Evolutionary conservation across 2,797 vertebrate species (phyloP).

Genomic region (Echeneis naucrates): DNA sequence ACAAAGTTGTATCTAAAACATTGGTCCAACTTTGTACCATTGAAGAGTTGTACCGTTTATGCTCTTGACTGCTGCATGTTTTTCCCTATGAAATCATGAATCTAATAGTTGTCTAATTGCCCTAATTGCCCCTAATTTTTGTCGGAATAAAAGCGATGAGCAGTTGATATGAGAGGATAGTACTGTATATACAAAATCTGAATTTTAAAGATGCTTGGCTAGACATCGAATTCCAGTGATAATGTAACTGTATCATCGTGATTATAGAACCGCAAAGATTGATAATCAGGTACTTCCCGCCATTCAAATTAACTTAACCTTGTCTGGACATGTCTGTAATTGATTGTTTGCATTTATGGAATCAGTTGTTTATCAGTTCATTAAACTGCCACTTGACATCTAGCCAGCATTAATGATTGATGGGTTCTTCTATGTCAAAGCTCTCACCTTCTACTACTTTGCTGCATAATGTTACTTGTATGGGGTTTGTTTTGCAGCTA

Average conservation of each 20-base stretch:
- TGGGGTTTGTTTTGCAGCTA: not conserved
- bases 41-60: not conserved
- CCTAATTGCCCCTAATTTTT: too few relatives aligned
- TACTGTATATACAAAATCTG: not conserved
- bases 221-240: not conserved
- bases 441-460: not conserved
- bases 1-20: not conserved
- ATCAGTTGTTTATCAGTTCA: not conserved
- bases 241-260: conserved; percentile 1
- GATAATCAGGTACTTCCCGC: not conserved
- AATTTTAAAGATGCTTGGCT: not conserved
- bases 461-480: too few relatives aligned
- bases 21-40: too few relatives aligned
- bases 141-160: too few relatives aligned
- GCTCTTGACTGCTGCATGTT: not conserved
- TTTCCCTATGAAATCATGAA: too few relatives aligned
- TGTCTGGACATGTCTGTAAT: not conserved
- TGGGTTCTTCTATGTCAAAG: not conserved
- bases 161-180: not conserved
- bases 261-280: conserved; percentile 3
- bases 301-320: not conserved
- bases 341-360: not conserved
- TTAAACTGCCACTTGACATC: not conserved
- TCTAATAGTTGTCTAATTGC: too few relatives aligned
- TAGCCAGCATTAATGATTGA: not conserved